Percentiles rank a stretch among this genome's conserved stretches.
phyloP scores from a whole-genome alignment of 2,797 vertebrate species.

The Hafferia zeledoni region DNA sequence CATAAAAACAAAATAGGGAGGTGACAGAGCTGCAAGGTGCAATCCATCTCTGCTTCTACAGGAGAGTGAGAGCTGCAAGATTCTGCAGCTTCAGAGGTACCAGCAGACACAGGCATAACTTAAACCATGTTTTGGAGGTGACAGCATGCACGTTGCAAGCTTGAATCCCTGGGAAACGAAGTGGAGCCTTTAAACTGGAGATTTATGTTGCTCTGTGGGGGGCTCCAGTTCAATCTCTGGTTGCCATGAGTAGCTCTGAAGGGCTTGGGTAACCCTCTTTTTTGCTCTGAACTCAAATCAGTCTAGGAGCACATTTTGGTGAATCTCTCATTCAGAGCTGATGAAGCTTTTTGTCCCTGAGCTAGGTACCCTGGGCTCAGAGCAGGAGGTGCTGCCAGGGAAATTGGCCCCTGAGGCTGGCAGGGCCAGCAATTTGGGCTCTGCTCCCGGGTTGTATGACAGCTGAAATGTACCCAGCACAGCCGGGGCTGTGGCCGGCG shows the following conservation, averaged over 20 bases:
- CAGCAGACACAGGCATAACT: rapidly evolving
- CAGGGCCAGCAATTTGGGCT: neutral
- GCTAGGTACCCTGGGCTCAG: neutral
- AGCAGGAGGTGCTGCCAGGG: neutral
- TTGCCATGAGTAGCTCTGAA: neutral
- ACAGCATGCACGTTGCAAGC: neutral
- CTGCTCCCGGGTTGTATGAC: neutral
- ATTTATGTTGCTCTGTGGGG: neutral
- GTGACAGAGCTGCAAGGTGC: neutral
- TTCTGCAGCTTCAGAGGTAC: neutral
- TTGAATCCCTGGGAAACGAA: neutral
- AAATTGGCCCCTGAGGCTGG: neutral
- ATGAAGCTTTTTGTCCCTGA: neutral
- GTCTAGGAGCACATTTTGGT: rapidly evolving
- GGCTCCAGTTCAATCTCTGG: neutral
- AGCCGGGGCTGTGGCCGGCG: neutral
- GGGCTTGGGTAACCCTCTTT: neutral
- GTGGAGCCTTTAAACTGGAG: neutral
- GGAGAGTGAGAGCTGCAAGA: neutral
- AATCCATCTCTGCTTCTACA: rapidly evolving
- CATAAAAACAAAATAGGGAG: neutral
- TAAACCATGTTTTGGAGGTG: neutral
- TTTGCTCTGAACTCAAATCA: neutral
- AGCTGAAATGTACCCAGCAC: neutral
- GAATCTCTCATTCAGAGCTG: neutral